phyloP scores from a whole-genome alignment of 2,113 vertebrate species.

The Numenius arquata region DNA sequence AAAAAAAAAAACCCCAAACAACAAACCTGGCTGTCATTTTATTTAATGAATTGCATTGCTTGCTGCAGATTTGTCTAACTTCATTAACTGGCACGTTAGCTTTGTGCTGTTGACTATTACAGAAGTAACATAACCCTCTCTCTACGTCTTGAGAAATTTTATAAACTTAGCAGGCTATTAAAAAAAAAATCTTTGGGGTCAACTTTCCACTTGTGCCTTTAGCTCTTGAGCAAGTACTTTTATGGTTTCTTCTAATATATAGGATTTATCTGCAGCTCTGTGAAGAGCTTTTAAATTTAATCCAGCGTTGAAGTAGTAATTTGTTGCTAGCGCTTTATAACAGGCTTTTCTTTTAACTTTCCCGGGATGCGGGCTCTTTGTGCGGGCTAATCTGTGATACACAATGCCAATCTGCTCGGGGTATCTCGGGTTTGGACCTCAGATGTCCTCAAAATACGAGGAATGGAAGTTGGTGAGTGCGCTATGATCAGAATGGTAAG shows the following conservation, averaged over 20 bases:
- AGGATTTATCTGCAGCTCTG: slow-evolving; percentile 75
- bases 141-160: slow-evolving; percentile 45
- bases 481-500: not conserved
- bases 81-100: not conserved
- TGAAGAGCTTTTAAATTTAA: slow-evolving; percentile 77
- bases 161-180: slow-evolving; percentile 66
- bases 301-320: slow-evolving; percentile 72
- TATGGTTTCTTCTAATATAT: slow-evolving; percentile 67
- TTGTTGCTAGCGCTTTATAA: slow-evolving; percentile 66
- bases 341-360: slow-evolving; percentile 66
- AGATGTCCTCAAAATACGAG: not conserved
- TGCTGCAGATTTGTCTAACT: slow-evolving; percentile 28
- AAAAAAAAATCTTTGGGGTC: slow-evolving; percentile 67
- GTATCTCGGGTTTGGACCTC: not conserved
- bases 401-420: slow-evolving; percentile 15
- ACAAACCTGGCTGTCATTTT: not conserved
- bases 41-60: not conserved
- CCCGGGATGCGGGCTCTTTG: slow-evolving; percentile 45
- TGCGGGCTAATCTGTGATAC: not conserved
- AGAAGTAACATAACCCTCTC: not conserved
- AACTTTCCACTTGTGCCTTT: slow-evolving; percentile 76
- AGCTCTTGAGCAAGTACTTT: slow-evolving; percentile 70
- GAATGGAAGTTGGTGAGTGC: not conserved
- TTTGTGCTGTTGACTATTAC: not conserved
- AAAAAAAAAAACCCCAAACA: not conserved